Evolutionary conservation across 2,797 vertebrate genomes (phyloP).

Genomic region (Avahi laniger): DNA sequence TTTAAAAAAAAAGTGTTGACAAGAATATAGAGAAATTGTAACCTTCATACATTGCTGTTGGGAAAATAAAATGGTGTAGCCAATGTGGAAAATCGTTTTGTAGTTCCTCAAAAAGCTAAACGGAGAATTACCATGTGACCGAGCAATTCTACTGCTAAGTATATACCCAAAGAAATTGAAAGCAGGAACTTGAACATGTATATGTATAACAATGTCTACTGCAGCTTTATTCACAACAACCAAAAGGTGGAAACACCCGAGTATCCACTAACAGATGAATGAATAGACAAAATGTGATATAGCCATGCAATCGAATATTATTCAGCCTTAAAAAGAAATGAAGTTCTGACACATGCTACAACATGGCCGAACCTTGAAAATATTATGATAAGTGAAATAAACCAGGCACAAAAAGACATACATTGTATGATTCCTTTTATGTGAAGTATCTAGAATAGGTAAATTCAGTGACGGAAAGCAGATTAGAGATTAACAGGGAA

Average conservation of each 20-base stretch:
- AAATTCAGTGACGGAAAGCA: not conserved
- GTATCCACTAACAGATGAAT: not conserved
- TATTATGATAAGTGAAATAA: not conserved
- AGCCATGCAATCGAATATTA: not conserved
- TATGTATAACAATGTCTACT: not conserved
- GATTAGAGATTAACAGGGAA: not conserved
- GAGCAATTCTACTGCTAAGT: not conserved
- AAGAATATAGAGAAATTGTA: not conserved
- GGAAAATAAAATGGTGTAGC: not conserved
- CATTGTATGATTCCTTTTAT: not conserved
- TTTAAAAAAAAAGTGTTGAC: not conserved
- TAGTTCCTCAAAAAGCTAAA: not conserved
- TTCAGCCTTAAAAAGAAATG: not conserved
- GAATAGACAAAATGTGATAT: not conserved
- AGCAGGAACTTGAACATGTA: not conserved
- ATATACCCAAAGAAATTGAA: not conserved
- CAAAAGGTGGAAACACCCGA: not conserved
- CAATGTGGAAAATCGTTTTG: not conserved
- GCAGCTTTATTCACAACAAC: not conserved
- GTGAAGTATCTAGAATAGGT: not conserved
- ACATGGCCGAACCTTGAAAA: not conserved
- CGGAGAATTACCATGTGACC: not conserved
- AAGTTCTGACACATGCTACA: not conserved
- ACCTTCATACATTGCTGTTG: not conserved
- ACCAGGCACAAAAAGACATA: not conserved